phyloP scores from a whole-genome alignment of 2,113 vertebrate genomes.

The Ochotona curzoniae region DNA sequence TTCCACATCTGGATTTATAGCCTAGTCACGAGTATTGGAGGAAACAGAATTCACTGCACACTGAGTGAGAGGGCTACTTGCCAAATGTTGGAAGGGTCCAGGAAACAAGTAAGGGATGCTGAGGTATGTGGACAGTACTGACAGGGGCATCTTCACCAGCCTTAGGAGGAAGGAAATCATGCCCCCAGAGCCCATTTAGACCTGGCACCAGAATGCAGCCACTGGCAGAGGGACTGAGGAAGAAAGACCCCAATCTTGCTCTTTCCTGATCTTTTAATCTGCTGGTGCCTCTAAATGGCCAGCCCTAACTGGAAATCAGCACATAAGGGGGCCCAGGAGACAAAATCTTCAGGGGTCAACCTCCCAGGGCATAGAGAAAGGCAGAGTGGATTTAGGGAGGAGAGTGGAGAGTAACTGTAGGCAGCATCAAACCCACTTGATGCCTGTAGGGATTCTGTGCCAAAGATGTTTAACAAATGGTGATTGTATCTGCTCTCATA shows the following conservation, averaged over 20 bases:
- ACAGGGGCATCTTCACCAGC: neutral
- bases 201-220: neutral
- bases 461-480: neutral
- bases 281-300: neutral
- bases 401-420: neutral
- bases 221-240: neutral
- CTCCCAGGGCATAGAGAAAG: neutral
- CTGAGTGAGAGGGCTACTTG: neutral
- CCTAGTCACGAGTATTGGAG: neutral
- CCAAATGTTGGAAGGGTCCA: neutral
- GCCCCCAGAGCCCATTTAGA: neutral
- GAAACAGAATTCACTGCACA: neutral
- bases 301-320: neutral
- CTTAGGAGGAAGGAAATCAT: neutral
- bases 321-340: neutral
- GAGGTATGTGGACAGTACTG: neutral
- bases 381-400: no score
- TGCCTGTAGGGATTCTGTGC: neutral
- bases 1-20: neutral
- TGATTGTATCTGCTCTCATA: neutral
- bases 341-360: neutral
- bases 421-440: neutral
- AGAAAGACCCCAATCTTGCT: neutral
- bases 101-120: neutral
- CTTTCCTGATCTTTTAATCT: neutral